These are phyloP conservation scores for Adelognathus sp. DNA, from an alignment of 2,888 invertebrate genomes.

Conservation along the genomic window DNA sequence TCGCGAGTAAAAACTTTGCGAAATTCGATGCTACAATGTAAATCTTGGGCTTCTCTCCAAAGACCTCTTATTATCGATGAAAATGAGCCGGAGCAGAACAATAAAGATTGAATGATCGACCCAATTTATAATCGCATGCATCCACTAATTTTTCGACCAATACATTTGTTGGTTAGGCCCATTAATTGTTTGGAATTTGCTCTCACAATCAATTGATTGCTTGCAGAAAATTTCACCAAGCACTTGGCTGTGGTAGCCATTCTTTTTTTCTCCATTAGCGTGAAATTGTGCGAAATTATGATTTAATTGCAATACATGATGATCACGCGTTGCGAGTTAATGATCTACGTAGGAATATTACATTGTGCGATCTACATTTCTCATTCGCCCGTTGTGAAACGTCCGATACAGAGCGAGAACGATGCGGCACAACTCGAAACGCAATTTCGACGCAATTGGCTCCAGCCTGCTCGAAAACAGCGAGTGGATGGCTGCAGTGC, in stretches of 20 bases:
- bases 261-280: too few relatives aligned
- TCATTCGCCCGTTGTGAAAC: neutral
- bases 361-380: neutral
- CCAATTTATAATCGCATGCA: too few relatives aligned
- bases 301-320: neutral
- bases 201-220: too few relatives aligned
- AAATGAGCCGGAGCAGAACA: too few relatives aligned
- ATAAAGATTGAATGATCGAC: too few relatives aligned
- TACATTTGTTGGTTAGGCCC: too few relatives aligned
- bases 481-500: neutral
- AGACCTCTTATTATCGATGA: too few relatives aligned
- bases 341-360: neutral
- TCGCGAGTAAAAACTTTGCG: neutral
- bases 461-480: conserved; percentile 28
- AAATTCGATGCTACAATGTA: conserved; percentile 4
- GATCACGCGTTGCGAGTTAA: neutral
- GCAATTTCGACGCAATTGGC: conserved; percentile 54
- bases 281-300: neutral
- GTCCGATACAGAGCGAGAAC: neutral
- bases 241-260: too few relatives aligned
- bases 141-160: too few relatives aligned
- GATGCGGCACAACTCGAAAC: conserved; percentile 17
- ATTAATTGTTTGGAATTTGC: too few relatives aligned
- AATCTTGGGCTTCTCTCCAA: neutral
- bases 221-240: too few relatives aligned